phyloP scores from a whole-genome alignment of 2,113 vertebrate species.

The Merops nubicus region DNA sequence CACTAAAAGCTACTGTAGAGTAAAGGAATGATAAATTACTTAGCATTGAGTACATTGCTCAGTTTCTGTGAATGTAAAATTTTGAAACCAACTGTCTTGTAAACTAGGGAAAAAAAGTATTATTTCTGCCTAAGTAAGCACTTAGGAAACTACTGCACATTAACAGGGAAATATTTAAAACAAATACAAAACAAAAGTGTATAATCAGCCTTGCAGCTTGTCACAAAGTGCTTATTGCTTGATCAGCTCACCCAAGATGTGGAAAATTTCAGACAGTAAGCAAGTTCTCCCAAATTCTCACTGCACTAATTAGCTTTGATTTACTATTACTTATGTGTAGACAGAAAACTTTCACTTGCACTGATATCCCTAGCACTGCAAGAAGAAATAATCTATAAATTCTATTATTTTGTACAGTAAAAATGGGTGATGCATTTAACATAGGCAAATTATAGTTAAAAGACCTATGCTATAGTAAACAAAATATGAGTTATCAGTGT shows the following conservation, averaged over 20 bases:
- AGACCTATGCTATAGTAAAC: neutral
- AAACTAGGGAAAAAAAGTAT: neutral
- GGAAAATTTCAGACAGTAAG: neutral
- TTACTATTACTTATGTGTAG: neutral
- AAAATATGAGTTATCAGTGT: neutral
- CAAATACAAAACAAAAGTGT: neutral
- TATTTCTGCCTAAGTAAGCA: neutral
- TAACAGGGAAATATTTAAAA: neutral
- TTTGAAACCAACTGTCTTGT: neutral
- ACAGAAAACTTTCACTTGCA: neutral
- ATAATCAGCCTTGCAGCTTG: conserved; percentile 21
- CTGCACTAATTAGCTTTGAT: neutral
- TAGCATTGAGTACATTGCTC: neutral
- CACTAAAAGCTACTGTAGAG: neutral
- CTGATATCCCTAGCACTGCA: neutral
- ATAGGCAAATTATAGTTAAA: neutral
- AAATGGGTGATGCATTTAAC: neutral
- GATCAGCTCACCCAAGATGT: conserved; percentile 24
- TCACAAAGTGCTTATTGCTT: conserved; percentile 38
- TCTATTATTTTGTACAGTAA: neutral
- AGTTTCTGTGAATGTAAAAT: neutral
- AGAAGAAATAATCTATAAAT: neutral
- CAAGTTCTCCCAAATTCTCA: neutral
- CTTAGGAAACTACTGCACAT: neutral
- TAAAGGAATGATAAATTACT: neutral